phyloP scores from a whole-genome alignment of 1,140 invertebrate genomes.

The Dermatophagoides farinae region DNA sequence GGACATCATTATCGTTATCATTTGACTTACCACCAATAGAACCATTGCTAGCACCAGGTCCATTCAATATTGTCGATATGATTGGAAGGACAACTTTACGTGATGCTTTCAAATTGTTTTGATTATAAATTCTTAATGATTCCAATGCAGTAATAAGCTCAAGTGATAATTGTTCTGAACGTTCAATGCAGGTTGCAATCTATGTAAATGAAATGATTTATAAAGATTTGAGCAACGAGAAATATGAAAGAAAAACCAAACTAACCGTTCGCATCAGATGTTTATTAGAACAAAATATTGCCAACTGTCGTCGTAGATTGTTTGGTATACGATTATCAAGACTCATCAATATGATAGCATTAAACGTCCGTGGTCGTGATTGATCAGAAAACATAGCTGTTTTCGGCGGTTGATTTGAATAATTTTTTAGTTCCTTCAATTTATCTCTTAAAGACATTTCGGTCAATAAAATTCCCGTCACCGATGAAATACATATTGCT shows the following conservation, averaged over 20 bases:
- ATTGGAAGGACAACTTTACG: constrained; percentile 25
- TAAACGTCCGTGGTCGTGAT: not conserved
- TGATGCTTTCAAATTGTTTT: constrained; percentile 23
- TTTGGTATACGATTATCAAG: constrained; percentile 2
- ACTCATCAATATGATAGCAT: constrained; percentile 11
- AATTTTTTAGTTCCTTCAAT: not conserved
- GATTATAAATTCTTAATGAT: constrained; percentile 19
- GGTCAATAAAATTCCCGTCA: constrained; percentile 24
- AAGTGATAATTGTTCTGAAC: not conserved
- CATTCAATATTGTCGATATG: constrained; percentile 20
- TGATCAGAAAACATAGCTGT: not conserved
- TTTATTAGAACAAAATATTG: constrained; percentile 8
- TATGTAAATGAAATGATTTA: not conserved
- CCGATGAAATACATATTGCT: constrained; percentile 35
- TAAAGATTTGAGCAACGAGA: not conserved
- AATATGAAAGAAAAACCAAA: not conserved
- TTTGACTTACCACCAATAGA: constrained; percentile 2
- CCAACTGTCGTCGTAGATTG: constrained; percentile 8
- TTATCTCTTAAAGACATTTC: constrained; percentile 4
- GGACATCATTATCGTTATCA: too few species aligned
- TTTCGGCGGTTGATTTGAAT: not conserved
- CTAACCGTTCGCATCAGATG: constrained; percentile 12
- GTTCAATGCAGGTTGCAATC: constrained; percentile 10
- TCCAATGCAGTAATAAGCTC: not conserved
- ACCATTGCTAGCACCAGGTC: not conserved